phyloP scores from a whole-genome alignment of 2,888 invertebrate species.

The Drosophila buzzatii region DNA sequence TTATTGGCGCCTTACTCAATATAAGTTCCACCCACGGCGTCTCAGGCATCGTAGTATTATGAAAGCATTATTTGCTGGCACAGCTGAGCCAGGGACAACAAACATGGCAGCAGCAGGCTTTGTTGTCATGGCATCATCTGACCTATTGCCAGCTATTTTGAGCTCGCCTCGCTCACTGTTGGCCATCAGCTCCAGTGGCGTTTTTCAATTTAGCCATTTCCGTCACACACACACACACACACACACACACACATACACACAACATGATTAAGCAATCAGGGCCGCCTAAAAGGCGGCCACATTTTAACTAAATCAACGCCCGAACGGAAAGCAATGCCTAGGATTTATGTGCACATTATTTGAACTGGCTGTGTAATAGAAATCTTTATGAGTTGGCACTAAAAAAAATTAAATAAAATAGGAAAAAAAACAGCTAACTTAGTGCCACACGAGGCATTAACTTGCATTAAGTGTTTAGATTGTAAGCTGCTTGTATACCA shows the following conservation, averaged over 20 bases:
- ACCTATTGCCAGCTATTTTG: slow-evolving; percentile 32
- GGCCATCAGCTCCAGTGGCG: slow-evolving; percentile 65
- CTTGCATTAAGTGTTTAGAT: slow-evolving; percentile 38
- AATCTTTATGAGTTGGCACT: slow-evolving; percentile 67
- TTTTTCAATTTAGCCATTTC: slow-evolving; percentile 77
- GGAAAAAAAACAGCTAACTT: slow-evolving; percentile 15
- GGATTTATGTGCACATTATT: slow-evolving; percentile 71
- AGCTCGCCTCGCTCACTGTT: slow-evolving; percentile 20
- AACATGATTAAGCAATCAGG: slow-evolving; percentile 78
- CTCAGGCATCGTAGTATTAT: slow-evolving; percentile 35
- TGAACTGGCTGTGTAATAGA: slow-evolving; percentile 39
- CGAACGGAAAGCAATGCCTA: slow-evolving; percentile 18
- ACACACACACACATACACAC: slow-evolving; percentile 31
- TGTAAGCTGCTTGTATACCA: slow-evolving; percentile 21
- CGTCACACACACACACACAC: slow-evolving; percentile 31
- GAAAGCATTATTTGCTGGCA: slow-evolving; percentile 57
- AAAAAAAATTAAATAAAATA: slow-evolving; percentile 32
- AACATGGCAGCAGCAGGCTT: slow-evolving; percentile 14
- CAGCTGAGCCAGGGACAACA: slow-evolving; percentile 30
- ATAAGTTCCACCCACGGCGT: slow-evolving; percentile 24
- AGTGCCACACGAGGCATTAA: slow-evolving; percentile 55
- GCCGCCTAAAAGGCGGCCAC: slow-evolving; percentile 57
- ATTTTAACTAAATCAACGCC: slow-evolving; percentile 58
- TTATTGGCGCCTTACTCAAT: slow-evolving; percentile 55
- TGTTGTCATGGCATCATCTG: slow-evolving; percentile 49